Evolutionary conservation across 1,140 invertebrate species (phyloP).

Genomic region (Euwallacea fornicatus): DNA sequence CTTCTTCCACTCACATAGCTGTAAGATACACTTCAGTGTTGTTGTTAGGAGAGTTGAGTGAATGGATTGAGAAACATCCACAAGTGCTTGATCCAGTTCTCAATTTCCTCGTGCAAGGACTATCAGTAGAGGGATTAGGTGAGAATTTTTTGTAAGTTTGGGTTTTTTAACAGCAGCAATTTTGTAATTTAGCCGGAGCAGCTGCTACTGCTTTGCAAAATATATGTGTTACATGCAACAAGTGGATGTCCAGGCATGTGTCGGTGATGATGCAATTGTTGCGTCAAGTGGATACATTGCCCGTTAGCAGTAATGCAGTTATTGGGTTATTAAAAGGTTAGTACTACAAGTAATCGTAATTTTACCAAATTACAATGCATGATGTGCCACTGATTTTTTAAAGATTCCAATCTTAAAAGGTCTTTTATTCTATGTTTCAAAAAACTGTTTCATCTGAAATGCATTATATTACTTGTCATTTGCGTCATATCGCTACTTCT

Average conservation of each 20-base stretch:
- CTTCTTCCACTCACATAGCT: slow-evolving; percentile 81
- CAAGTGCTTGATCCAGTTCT: slow-evolving; percentile 77
- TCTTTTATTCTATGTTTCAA: no score
- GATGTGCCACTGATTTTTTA: neutral
- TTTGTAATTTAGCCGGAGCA: slow-evolving; percentile 59
- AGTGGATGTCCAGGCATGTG: slow-evolving; percentile 81
- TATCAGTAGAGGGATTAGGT: slow-evolving; percentile 70
- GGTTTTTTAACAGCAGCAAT: no score
- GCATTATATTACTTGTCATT: neutral
- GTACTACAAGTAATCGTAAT: no score
- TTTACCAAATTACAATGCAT: neutral
- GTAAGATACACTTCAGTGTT: slow-evolving; percentile 87
- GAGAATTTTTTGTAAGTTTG: neutral
- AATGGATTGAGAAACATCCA: slow-evolving; percentile 92
- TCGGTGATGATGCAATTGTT: slow-evolving; percentile 79
- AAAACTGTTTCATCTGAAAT: no score
- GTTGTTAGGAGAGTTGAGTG: slow-evolving; percentile 88
- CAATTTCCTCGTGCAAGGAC: slow-evolving; percentile 74
- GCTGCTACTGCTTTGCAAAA: slow-evolving; percentile 75
- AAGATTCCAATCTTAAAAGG: neutral
- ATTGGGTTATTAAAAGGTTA: slow-evolving; percentile 67
- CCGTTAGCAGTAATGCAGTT: slow-evolving; percentile 78
- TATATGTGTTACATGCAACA: slow-evolving; percentile 77
- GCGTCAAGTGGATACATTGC: slow-evolving; percentile 75
- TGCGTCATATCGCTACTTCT: slow-evolving; percentile 8